These are phyloP conservation scores for Aspidapion aeneum DNA, from an alignment of 2,888 invertebrate species.

Conservation along the genomic window DNA sequence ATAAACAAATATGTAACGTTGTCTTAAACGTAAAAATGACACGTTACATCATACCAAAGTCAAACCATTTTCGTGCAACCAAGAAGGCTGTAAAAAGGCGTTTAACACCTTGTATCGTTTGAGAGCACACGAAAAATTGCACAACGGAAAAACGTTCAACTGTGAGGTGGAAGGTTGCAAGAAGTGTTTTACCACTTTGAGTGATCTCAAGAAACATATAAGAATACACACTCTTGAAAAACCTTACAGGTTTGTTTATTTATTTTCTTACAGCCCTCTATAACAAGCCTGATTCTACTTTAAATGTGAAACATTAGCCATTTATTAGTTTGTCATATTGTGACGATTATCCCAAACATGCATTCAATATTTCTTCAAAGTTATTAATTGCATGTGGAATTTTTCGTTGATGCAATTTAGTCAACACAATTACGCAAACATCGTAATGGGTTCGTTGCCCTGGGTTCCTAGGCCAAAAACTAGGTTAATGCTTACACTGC, in stretches of 20 bases:
- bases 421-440: background rate
- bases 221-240: slow-evolving; percentile 90
- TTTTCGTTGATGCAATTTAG: slow-evolving; percentile 2
- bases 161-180: slow-evolving; percentile 78
- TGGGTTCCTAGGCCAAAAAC: no score
- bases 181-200: slow-evolving; percentile 90
- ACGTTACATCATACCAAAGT: slow-evolving; percentile 89
- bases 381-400: background rate
- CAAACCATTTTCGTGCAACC: slow-evolving; percentile 87
- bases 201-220: slow-evolving; percentile 91
- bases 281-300: no score
- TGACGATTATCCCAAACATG: no score
- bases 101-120: slow-evolving; percentile 94
- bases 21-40: no score
- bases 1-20: no score
- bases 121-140: slow-evolving; percentile 86
- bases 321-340: no score
- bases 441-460: no score
- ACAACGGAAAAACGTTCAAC: slow-evolving; percentile 93
- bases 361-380: no score
- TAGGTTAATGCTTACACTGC: background rate
- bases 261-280: no score
- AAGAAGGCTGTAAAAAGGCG: slow-evolving; percentile 82
- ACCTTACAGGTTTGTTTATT: slow-evolving; percentile 76
- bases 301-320: no score